phyloP scores from a whole-genome alignment of 23 tunicate species.

The Halocynthia roretzi region DNA sequence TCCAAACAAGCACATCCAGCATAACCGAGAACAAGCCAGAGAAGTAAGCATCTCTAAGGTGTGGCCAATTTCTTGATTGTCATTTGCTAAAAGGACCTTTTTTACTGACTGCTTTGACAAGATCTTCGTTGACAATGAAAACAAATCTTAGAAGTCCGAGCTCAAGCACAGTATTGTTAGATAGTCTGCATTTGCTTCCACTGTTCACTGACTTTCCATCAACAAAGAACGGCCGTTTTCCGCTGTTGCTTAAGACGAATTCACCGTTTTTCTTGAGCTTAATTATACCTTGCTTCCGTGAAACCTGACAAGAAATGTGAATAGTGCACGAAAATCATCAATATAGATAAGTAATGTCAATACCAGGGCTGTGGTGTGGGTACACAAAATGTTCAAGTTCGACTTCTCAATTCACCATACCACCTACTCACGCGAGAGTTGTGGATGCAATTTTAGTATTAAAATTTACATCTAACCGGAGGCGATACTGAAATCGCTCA shows the following conservation, averaged over 20 bases:
- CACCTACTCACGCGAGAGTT: no score
- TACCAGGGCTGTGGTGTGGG: no score
- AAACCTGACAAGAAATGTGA: slow-evolving; percentile 18
- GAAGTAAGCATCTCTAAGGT: no score
- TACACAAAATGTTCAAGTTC: no score
- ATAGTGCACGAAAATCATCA: no score
- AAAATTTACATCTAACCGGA: no score
- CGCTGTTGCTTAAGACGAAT: slow-evolving; percentile 66
- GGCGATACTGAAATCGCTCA: no score
- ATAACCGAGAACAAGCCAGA: no score
- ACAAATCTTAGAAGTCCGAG: slow-evolving; percentile 72
- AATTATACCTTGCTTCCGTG: slow-evolving; percentile 81
- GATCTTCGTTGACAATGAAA: slow-evolving; percentile 62
- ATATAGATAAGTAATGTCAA: no score
- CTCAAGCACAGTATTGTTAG: slow-evolving; percentile 67
- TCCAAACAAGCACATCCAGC: no score
- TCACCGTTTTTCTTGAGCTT: slow-evolving; percentile 85
- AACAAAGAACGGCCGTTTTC: slow-evolving; percentile 65
- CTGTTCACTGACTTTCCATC: slow-evolving; percentile 72
- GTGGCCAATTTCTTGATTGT: neutral
- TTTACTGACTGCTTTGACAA: slow-evolving; percentile 14
- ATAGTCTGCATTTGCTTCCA: slow-evolving; percentile 50
- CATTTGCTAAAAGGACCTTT: neutral
- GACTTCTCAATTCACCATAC: no score
- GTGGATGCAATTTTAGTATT: neutral